Evolutionary conservation across 2,888 invertebrate genomes (phyloP).

Genomic region (Papilio demoleus): DNA sequence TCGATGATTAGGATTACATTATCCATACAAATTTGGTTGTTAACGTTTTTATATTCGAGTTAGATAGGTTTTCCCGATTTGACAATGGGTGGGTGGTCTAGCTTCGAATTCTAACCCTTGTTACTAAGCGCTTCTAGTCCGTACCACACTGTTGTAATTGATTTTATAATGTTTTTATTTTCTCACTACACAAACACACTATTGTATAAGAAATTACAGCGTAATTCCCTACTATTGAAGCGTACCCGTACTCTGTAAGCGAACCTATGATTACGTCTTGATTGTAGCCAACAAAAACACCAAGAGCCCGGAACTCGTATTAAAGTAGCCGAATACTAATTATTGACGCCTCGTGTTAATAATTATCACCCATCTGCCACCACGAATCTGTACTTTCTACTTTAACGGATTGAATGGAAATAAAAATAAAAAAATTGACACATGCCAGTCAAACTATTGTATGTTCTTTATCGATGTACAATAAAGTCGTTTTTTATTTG

Average conservation of each 20-base stretch:
- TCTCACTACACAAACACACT: conserved; percentile 60
- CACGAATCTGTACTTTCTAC: conserved; percentile 75
- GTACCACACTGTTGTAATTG: background rate
- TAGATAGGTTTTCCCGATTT: background rate
- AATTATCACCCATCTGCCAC: conserved; percentile 82
- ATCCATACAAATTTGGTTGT: conserved; percentile 15
- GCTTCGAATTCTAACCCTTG: background rate
- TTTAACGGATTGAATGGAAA: conserved; percentile 59
- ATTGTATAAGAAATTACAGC: conserved; percentile 60
- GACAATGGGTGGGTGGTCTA: background rate
- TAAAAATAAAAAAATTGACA: conserved; percentile 28
- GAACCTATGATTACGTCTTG: conserved; percentile 78
- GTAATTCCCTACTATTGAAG: conserved; percentile 69
- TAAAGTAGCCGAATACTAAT: conserved; percentile 78
- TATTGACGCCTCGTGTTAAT: conserved; percentile 80
- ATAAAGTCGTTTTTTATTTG: conserved; percentile 51
- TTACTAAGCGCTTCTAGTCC: background rate
- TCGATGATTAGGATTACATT: conserved; percentile 28
- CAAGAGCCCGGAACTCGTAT: conserved; percentile 79
- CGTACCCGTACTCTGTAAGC: conserved; percentile 75
- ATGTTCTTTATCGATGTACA: conserved; percentile 52
- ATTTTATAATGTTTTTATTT: conserved; percentile 69
- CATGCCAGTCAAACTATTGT: conserved; percentile 49
- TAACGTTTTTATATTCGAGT: background rate
- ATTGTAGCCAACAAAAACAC: conserved; percentile 81